Percentiles rank a stretch among this genome's conserved stretches.
These are phyloP conservation scores for Hecatera dysodea DNA, from an alignment of 2,888 invertebrate genomes.

Conservation along the genomic window DNA sequence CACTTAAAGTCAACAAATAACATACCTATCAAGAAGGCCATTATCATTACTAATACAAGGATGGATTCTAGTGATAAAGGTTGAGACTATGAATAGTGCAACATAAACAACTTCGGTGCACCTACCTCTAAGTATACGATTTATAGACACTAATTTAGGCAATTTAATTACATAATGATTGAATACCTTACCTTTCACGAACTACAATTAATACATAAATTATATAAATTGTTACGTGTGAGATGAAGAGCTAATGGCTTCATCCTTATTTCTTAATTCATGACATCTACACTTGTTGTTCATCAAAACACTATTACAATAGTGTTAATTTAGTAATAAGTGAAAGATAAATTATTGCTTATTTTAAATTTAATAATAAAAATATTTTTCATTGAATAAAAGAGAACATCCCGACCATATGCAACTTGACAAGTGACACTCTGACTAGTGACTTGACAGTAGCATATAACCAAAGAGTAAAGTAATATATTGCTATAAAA, in stretches of 20 bases:
- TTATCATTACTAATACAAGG: constrained; percentile 8
- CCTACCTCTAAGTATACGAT: constrained; percentile 17
- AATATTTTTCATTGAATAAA: constrained; percentile 19
- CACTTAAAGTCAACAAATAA: constrained; percentile 4
- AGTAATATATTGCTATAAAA: no score
- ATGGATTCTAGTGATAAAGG: constrained; percentile 21
- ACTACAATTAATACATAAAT: constrained; percentile 64
- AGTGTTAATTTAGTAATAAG: neutral
- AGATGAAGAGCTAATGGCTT: constrained; percentile 57
- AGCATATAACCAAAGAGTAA: neutral
- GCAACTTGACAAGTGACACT: constrained; percentile 44
- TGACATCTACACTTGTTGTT: constrained; percentile 22
- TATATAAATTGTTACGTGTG: constrained; percentile 78
- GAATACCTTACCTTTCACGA: constrained; percentile 65
- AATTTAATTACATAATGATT: constrained; percentile 46
- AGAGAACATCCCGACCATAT: constrained; percentile 35
- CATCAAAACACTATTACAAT: constrained; percentile 14
- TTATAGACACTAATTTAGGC: constrained; percentile 18
- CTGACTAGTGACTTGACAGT: no score
- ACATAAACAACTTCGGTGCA: constrained; percentile 7
- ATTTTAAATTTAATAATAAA: constrained; percentile 37
- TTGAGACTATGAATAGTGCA: constrained; percentile 17
- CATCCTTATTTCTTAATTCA: constrained; percentile 55
- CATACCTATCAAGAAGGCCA: constrained; percentile 15
- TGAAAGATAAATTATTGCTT: constrained; percentile 19